These are phyloP conservation scores for Agrotis segetum DNA, from an alignment of 2,888 invertebrate genomes.

Conservation along the genomic window DNA sequence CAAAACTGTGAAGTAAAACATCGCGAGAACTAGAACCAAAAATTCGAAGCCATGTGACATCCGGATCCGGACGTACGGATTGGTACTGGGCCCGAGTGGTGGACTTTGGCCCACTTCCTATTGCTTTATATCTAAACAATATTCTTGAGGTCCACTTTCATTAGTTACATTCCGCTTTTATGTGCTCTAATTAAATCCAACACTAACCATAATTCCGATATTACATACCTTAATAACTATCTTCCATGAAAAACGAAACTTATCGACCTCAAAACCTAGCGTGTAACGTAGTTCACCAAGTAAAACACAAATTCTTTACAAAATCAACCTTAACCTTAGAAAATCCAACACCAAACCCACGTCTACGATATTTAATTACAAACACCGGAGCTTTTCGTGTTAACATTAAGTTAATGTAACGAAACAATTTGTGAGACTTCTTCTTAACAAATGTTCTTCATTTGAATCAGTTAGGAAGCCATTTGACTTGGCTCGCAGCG, in stretches of 20 bases:
- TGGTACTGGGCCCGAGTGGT: no score
- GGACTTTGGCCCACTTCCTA: no score
- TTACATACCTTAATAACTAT: neutral
- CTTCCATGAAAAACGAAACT: neutral
- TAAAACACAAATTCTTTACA: neutral
- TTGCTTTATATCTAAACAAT: no score
- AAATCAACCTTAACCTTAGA: conserved; percentile 2
- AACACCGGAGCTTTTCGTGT: conserved; percentile 59
- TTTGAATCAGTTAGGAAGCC: conserved; percentile 75
- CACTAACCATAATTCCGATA: neutral
- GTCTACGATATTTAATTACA: conserved; percentile 60
- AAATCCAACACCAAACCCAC: conserved; percentile 28
- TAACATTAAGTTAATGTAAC: conserved; percentile 71
- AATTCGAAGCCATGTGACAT: no score
- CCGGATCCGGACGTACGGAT: no score
- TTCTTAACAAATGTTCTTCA: conserved; percentile 64
- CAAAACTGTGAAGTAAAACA: no score
- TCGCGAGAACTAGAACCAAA: no score
- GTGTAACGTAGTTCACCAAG: neutral
- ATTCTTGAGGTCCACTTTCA: no score
- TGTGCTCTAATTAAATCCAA: neutral
- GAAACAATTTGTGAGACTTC: conserved; percentile 71
- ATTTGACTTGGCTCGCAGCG: conserved; percentile 51
- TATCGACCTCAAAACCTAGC: neutral
- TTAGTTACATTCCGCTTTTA: no score